phyloP scores from a whole-genome alignment of 2,113 vertebrate species.

The Scytalopus superciliaris region DNA sequence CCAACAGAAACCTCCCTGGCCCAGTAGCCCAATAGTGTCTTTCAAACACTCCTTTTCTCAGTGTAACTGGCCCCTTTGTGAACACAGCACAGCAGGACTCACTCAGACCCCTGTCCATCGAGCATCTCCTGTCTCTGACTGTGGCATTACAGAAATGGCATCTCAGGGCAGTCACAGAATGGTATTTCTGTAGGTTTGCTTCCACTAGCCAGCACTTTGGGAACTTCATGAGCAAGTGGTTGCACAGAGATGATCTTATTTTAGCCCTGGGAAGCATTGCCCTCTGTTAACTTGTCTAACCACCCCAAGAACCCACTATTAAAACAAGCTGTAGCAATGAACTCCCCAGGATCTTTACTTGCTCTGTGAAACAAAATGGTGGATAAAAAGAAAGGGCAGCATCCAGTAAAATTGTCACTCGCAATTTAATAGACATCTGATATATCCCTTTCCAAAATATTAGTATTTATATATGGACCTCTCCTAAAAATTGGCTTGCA shows the following conservation, averaged over 20 bases:
- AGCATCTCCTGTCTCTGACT: no score
- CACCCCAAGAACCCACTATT: neutral
- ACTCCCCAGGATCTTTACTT: neutral
- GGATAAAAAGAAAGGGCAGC: neutral
- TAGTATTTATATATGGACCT: neutral
- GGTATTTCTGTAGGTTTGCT: neutral
- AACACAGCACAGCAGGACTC: neutral
- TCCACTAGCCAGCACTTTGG: neutral
- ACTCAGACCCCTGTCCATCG: neutral
- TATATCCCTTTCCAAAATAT: neutral
- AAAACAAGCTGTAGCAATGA: neutral
- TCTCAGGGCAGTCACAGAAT: neutral
- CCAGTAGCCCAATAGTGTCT: neutral
- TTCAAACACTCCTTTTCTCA: neutral
- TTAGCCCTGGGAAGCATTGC: neutral
- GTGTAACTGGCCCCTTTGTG: neutral
- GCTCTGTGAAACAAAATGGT: neutral
- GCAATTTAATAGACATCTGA: neutral
- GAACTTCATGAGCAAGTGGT: neutral
- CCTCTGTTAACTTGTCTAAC: neutral
- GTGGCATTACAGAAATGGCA: neutral
- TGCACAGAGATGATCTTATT: neutral
- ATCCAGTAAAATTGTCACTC: neutral
- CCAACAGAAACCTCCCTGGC: neutral
- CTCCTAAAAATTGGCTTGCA: neutral